A percentile compares a stretch with the other conserved stretches of the same genome.
phyloP scores from a whole-genome alignment of 2,888 invertebrate genomes.

The Dasypolia templi region DNA sequence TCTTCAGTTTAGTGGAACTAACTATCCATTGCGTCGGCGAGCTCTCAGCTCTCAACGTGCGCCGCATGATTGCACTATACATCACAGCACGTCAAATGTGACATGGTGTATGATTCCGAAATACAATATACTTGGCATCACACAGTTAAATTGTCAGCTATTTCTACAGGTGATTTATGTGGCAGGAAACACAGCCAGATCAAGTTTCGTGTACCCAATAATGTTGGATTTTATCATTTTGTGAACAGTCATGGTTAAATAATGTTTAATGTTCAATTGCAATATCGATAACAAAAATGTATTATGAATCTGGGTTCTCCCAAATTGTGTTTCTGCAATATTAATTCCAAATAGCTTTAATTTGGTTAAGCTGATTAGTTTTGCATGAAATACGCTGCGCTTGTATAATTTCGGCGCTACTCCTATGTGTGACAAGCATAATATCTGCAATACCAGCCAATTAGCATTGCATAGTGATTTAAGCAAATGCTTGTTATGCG shows the following conservation, averaged over 20 bases:
- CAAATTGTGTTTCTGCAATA: neutral
- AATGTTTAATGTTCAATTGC: neutral
- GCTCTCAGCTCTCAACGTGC: too few species aligned
- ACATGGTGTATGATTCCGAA: neutral
- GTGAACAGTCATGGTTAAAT: neutral
- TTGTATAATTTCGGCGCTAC: neutral
- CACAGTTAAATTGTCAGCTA: neutral
- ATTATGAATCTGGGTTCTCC: neutral
- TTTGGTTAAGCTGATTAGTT: neutral
- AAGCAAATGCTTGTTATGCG: slow-evolving; percentile 46
- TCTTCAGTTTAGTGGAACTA: neutral
- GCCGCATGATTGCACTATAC: neutral
- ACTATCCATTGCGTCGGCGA: neutral
- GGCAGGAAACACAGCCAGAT: too few species aligned
- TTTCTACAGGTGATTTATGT: neutral
- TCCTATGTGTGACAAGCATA: neutral
- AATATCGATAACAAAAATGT: neutral
- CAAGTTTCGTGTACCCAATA: too few species aligned
- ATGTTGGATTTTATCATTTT: too few species aligned
- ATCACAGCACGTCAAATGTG: slow-evolving; percentile 15
- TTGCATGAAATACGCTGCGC: neutral
- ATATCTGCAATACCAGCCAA: slow-evolving; percentile 35
- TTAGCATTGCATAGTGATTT: slow-evolving; percentile 12
- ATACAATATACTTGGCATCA: slow-evolving; percentile 9
- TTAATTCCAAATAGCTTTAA: too few species aligned